These are phyloP conservation scores for Lepus americanus DNA, from an alignment of 2,113 vertebrate species.

Conservation along the genomic window DNA sequence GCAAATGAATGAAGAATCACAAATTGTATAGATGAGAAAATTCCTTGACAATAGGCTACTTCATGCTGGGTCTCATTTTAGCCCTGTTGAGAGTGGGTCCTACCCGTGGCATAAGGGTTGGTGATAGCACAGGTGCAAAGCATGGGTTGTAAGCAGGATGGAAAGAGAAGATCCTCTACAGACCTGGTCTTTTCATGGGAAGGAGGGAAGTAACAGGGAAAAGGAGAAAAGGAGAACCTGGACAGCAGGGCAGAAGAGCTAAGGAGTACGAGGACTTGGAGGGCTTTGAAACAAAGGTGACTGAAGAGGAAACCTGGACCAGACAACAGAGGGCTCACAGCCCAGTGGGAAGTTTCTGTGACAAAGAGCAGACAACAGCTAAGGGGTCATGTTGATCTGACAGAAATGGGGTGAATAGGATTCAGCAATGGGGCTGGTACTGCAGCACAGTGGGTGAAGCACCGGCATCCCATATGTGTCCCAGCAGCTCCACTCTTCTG, in stretches of 20 bases:
- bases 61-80: not conserved
- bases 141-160: not conserved
- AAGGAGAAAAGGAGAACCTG: not conserved
- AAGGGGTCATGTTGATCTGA: accelerated
- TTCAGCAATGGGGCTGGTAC: too few species aligned
- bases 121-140: too few species aligned
- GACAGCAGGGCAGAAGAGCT: accelerated
- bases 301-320: too few species aligned
- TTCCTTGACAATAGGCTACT: not conserved
- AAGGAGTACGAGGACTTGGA: accelerated
- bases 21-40: not conserved
- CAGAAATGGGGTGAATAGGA: not conserved
- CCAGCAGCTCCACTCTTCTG: too few species aligned
- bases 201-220: accelerated
- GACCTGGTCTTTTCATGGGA: not conserved
- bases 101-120: not conserved
- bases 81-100: accelerated
- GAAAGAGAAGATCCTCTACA: too few species aligned
- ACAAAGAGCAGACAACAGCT: accelerated
- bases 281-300: accelerated
- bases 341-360: accelerated
- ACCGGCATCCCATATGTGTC: too few species aligned
- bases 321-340: not conserved
- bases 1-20: not conserved
- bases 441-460: too few species aligned